phyloP scores from a whole-genome alignment of 2,888 invertebrate genomes.

The Cosmorhoe ocellata region DNA sequence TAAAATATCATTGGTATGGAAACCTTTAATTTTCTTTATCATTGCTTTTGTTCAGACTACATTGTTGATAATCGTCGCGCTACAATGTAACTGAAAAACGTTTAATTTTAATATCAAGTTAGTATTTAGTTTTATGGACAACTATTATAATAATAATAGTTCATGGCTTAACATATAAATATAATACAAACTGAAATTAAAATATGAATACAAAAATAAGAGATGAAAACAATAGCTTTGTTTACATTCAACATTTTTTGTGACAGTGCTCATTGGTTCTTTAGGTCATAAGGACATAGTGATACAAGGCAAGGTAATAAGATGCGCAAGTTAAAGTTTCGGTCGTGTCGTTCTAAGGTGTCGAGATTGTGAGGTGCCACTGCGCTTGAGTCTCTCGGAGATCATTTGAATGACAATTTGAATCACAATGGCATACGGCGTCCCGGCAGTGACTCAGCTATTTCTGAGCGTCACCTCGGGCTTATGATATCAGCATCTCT shows the following conservation, averaged over 20 bases:
- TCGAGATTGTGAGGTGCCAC: conserved; percentile 74
- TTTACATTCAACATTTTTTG: background rate
- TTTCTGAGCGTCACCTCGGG: conserved; percentile 51
- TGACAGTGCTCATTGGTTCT: background rate
- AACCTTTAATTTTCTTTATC: conserved; percentile 78
- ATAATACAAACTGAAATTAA: too few relatives aligned
- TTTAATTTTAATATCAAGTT: conserved; percentile 21
- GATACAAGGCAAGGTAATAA: conserved; percentile 29
- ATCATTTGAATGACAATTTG: conserved; percentile 76
- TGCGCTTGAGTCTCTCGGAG: conserved; percentile 58
- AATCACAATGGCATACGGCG: conserved; percentile 72
- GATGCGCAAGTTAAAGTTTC: conserved; percentile 41
- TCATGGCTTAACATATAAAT: background rate
- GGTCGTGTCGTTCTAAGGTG: conserved; percentile 59
- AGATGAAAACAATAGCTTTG: conserved; percentile 6
- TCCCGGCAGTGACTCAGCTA: conserved; percentile 69
- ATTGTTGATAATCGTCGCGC: conserved; percentile 63
- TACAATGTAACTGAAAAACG: conserved; percentile 53
- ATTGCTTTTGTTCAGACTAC: conserved; percentile 67
- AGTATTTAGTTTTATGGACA: conserved; percentile 7
- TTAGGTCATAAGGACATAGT: conserved; percentile 4
- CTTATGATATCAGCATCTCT: conserved; percentile 40
- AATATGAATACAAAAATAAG: too few relatives aligned
- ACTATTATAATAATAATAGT: conserved; percentile 15
- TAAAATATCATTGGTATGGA: conserved; percentile 73